These are phyloP conservation scores for Cyclargus thomasi DNA, from an alignment of 1,140 invertebrate genomes.

Conservation along the genomic window DNA sequence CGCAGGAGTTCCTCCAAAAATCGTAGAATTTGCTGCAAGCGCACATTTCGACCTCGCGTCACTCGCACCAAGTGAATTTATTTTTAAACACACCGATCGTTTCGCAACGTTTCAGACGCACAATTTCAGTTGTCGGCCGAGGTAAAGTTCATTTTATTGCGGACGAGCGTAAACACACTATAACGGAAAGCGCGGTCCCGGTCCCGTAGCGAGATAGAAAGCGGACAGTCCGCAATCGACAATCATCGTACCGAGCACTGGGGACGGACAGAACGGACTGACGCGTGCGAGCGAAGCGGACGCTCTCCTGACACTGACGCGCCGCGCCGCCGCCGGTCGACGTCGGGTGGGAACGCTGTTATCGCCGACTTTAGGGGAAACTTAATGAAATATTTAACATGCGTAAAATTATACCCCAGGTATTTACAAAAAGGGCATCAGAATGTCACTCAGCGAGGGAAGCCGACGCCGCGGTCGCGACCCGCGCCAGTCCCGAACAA, in stretches of 20 bases:
- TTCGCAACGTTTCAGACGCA: constrained; percentile 61
- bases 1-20: constrained; percentile 68
- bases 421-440: constrained; percentile 9
- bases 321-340: constrained; percentile 16
- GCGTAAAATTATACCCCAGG: constrained; percentile 44
- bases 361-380: constrained; percentile 34
- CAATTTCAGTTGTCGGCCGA: constrained; percentile 43
- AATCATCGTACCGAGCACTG: constrained; percentile 40
- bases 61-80: constrained; percentile 65
- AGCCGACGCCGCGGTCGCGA: not conserved
- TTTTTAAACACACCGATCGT: constrained; percentile 72
- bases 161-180: constrained; percentile 50
- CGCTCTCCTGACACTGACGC: constrained; percentile 58
- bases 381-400: constrained; percentile 45
- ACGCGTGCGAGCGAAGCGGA: constrained; percentile 25
- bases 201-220: constrained; percentile 61
- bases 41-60: constrained; percentile 60
- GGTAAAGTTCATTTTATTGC: constrained; percentile 44
- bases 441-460: constrained; percentile 10
- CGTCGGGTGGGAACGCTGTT: constrained; percentile 35
- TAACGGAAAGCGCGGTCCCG: constrained; percentile 46
- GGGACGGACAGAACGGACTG: not conserved
- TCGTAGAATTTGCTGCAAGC: constrained; percentile 69
- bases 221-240: constrained; percentile 36
- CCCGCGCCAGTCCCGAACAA: constrained; percentile 32